Base-by-base conservation (phyloP, 2,797 vertebrate species). In the Brachyrhaphis roseni region DNA sequence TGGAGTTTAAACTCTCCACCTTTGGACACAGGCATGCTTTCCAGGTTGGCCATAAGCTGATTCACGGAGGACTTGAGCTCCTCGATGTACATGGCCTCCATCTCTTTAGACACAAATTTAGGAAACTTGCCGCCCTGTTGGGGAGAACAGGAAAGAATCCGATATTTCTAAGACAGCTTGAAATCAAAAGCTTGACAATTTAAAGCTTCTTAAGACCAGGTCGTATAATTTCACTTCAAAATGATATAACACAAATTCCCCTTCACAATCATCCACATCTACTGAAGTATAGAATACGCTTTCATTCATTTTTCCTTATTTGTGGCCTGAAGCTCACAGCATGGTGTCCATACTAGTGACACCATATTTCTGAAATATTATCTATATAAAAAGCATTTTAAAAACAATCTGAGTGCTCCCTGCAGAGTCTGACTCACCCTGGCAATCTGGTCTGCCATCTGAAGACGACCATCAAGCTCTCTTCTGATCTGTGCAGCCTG, bases 391-490 rank as follows among this genome's bases (percentile, higher is more conserved):
- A 87, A 89, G 79, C 85, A 89, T 78, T 89, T 86, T 83, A 86
- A 72, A 75, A 83, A 78, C 70, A 83, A 26, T 84, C 55, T 43
- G 66, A 87, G 77, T 57, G 64, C 49, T 70, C 83, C 82, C 86
- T 18, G 6, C 82, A 78, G 86, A 74, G 82, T 83, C 84, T 89
- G 90, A 93, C 95, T 98, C 96, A 99, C 98, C 96, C 98, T 97
- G 84, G 98, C 98, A 93, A 99, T 99, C 94, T 99, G 98, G 94
- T 99, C 98, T 13, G 98, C 98, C 98, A 99, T 99, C 94, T 99
- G 98, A 89, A 99, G 97, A 91, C 98, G 98, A 51, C 98, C 98
- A 72, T 99, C 98, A 88, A 99, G 92, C 86, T 99, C 98, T 0
- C 98, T 95, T 91, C 98, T 96, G 95, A 99, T 99, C 94, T 99